Evolutionary conservation across 2,113 vertebrate species (phyloP), one percentile per base, ranked within the genome.

Genomic region (Azemiops feae): DNA sequence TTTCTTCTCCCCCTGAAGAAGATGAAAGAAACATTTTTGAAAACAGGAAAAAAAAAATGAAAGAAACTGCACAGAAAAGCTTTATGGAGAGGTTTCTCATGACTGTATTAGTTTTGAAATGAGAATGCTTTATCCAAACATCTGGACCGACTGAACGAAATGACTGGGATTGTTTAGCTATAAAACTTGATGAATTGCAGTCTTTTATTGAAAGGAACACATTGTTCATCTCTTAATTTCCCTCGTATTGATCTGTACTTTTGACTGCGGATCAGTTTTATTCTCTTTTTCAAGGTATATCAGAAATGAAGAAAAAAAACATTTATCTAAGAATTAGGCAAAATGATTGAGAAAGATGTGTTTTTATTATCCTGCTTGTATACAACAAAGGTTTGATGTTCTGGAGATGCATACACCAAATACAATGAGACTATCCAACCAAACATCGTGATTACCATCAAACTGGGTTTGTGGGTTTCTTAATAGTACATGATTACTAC

Each of bases 91-190:
- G 88, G 34, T 93, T 91, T 91, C 55, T 81, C 92, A 39, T 95
- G 43, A 96, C 86, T 96, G 94, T 87, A 14, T 64, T 43, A 58
- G 64, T 57, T 25, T 88, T 88, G 88, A 92, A 94, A 96, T 95
- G 96, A 95, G 88, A 93, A 93, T 87, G 95, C 64, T 95, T 97
- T 96, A 89, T 94, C 5, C 0, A 93, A 97, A 95, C 96, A 97
- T 95, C 96, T 96, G 95, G 89, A 95, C 94, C 87, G 57, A 89
- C 88, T 91, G 91, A 95, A 96, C 81, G 1, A 89, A 95, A 0
- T 90, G 9, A 47, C 30, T 81, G 27, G 85, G 60, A 88, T 92
- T 91, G 55, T 90, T 94, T 92, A 57, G 87, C 58, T 86, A 92
- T 55, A 74, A 90, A 91, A 92, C 89, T 58, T 91, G 91, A 91